Conservation (phyloP, 2,888 invertebrate genomes). For the Athalia cordata region DNA sequence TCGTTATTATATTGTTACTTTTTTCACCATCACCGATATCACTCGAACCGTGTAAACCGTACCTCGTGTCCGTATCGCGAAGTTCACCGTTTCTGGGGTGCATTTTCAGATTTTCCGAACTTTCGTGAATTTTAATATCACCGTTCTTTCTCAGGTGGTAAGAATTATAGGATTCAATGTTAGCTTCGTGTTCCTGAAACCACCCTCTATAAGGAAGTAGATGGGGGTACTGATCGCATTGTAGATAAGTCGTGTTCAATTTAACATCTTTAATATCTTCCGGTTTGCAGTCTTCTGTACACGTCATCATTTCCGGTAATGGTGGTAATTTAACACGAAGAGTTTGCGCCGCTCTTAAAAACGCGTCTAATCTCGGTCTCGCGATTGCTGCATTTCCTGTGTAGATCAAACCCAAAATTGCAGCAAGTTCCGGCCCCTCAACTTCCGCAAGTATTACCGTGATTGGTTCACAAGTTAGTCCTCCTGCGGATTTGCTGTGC, state of each 20-base stretch:
- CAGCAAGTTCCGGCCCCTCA: constrained; percentile 78
- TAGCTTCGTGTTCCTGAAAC: constrained; percentile 35
- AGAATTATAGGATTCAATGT: constrained; percentile 23
- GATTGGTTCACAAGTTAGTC: constrained; percentile 73
- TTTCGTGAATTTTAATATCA: constrained; percentile 25
- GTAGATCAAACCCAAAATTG: constrained; percentile 81
- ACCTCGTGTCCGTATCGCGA: neutral
- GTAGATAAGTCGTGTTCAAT: constrained; percentile 57
- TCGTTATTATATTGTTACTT: neutral
- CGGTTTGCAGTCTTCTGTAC: constrained; percentile 53
- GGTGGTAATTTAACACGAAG: constrained; percentile 65
- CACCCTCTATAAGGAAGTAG: constrained; percentile 30
- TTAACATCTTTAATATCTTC: constrained; percentile 61
- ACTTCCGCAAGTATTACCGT: constrained; percentile 81
- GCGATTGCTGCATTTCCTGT: constrained; percentile 80
- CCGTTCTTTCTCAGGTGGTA: constrained; percentile 11
- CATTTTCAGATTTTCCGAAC: constrained; percentile 20
- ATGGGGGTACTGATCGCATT: constrained; percentile 60
- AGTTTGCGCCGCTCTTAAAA: constrained; percentile 76
- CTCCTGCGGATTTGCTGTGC: constrained; percentile 60
- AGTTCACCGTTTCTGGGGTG: constrained; percentile 9
- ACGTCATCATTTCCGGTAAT: constrained; percentile 51
- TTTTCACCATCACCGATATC: neutral
- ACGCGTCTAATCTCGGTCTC: constrained; percentile 77
- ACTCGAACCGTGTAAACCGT: constrained; percentile 3